Conservation (phyloP, 2,113 vertebrate species). For the Herpailurus yagouaroundi region DNA sequence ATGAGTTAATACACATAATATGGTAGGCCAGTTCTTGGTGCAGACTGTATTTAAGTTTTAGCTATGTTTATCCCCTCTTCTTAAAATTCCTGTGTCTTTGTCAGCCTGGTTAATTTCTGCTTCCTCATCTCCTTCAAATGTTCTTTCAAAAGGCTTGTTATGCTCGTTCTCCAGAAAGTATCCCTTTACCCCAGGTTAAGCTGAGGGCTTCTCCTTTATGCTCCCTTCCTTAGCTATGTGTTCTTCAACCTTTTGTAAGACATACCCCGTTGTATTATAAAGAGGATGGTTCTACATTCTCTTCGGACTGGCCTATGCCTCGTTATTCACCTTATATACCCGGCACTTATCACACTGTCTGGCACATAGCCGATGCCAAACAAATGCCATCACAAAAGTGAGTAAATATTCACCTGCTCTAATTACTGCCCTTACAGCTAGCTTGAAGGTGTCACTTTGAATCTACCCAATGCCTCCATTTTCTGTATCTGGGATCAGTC, state of each 20-base stretch:
- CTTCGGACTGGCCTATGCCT: neutral
- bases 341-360: neutral
- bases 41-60: neutral
- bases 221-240: neutral
- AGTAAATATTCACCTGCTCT: neutral
- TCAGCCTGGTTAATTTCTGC: neutral
- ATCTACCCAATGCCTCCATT: neutral
- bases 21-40: neutral
- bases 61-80: neutral
- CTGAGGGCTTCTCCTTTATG: neutral
- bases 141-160: neutral
- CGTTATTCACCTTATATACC: neutral
- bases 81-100: constrained; percentile 3
- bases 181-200: neutral
- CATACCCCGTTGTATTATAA: neutral
- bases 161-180: neutral
- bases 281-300: neutral
- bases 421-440: neutral
- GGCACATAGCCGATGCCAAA: neutral
- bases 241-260: neutral
- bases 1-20: neutral
- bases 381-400: neutral
- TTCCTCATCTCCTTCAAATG: neutral
- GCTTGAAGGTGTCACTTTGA: neutral
- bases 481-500: neutral